Conservation (phyloP, 2,797 vertebrate species). For the Halcyon badia region DNA sequence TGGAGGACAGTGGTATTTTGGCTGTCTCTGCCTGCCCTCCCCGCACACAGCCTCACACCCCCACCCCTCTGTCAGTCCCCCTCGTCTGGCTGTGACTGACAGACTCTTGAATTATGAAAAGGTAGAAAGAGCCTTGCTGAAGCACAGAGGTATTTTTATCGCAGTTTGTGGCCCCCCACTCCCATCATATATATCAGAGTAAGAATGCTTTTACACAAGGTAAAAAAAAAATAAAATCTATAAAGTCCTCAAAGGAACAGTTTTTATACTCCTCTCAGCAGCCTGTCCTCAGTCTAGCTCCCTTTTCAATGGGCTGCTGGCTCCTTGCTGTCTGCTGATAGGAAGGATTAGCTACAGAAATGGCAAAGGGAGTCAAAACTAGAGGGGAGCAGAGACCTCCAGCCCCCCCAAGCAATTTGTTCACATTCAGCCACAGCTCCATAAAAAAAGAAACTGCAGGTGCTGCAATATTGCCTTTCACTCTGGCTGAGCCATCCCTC, state of each 20-base stretch:
- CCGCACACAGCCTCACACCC: not conserved
- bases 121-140: slow-evolving; percentile 38
- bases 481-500: not conserved
- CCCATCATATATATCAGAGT: not conserved
- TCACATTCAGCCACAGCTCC: not conserved
- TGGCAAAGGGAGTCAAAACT: not conserved
- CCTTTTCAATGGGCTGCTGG: slow-evolving; percentile 58
- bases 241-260: slow-evolving; percentile 64
- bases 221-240: slow-evolving; percentile 51
- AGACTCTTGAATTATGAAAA: slow-evolving; percentile 70
- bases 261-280: slow-evolving; percentile 66
- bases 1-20: not conserved
- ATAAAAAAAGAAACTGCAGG: not conserved
- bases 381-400: not conserved
- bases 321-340: slow-evolving; percentile 75
- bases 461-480: not conserved
- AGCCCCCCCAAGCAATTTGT: not conserved
- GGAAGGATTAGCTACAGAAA: slow-evolving; percentile 68
- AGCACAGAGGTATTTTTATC: slow-evolving; percentile 51
- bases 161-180: not conserved
- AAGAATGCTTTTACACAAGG: slow-evolving; percentile 52
- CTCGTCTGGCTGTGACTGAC: slow-evolving; percentile 36
- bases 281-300: slow-evolving; percentile 39
- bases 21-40: not conserved
- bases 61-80: not conserved